Evolutionary conservation across 2,797 vertebrate species (phyloP).

Genomic region (Trematomus bernacchii): DNA sequence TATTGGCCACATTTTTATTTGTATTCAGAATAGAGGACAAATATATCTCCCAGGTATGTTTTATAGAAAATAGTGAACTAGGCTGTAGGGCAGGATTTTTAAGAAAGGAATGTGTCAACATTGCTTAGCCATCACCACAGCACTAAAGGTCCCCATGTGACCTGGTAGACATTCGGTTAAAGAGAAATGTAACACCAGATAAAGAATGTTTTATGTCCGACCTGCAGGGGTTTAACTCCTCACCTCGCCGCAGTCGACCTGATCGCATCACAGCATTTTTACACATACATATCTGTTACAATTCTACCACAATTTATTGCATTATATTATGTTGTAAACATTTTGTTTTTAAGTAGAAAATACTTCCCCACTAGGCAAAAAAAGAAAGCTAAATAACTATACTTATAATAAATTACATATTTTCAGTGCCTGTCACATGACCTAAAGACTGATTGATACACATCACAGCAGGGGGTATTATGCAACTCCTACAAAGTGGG

Average conservation of each 20-base stretch:
- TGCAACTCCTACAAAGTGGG: background rate
- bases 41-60: constrained; percentile 1
- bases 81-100: constrained; percentile 25
- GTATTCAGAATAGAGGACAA: background rate
- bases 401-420: too few relatives aligned
- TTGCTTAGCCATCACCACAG: background rate
- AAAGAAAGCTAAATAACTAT: background rate
- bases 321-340: background rate
- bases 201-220: constrained; percentile 3
- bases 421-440: too few relatives aligned
- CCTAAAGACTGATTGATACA: too few relatives aligned
- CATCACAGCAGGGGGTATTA: background rate
- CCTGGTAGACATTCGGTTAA: constrained; percentile 13
- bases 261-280: background rate
- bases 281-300: background rate
- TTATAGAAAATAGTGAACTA: background rate
- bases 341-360: background rate
- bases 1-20: background rate
- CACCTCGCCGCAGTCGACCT: background rate
- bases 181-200: constrained; percentile 11
- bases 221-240: background rate
- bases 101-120: constrained; percentile 35
- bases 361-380: background rate
- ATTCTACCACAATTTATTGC: background rate
- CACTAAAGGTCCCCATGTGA: constrained; percentile 8